Evolutionary conservation across 2,888 invertebrate genomes (phyloP), one percentile per base, ranked within the genome.

Genomic region (Eristalis pertinax): DNA sequence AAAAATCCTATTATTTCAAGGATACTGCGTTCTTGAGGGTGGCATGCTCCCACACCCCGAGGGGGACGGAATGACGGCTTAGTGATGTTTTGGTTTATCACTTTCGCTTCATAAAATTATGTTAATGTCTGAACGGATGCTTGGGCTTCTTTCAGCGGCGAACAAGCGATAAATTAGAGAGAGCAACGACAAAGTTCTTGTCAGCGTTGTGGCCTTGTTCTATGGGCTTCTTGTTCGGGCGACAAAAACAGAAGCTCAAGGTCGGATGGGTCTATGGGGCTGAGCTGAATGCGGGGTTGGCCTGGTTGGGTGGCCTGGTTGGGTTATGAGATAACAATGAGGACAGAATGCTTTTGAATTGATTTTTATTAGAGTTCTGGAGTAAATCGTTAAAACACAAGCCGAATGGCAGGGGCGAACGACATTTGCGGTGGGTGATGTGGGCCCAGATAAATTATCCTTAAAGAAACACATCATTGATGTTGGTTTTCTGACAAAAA

Each of bases 81-180:
- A 84, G 79, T 87, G 84, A 75, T 84, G 84, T 87, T 87, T 87
- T 73, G 87, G 84, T 87, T 87, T 87, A 87, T 84, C 84, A 84
- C 79, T 84, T 84, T 87, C 78, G 74, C 72, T 73, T 65, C 84
- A 84, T 87, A 84, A 87, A 87, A 84, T 76, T 76, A 82, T 87
- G 35, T 76, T 84, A 73, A 84, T 84, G 84, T 64, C 41, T 56
- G 13, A 67, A 72, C 73, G 67, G 75, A 76, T 60, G 64, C 56
- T 26, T 50, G 64, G 60, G 32, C 24, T 73, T 78, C 63, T 35
- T 63, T 29, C 43, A 74, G 63, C 24, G 68, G 38, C 4, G 41
- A 81, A 81, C 74, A 74, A 74, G 81, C 69, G 69, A 81, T 81
- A 81, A 74, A 75, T 80, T 74, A 62, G 29, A 60, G 29, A 35